These are phyloP conservation scores for Dicaeum eximium DNA, from an alignment of 2,113 vertebrate genomes.

Conservation along the genomic window DNA sequence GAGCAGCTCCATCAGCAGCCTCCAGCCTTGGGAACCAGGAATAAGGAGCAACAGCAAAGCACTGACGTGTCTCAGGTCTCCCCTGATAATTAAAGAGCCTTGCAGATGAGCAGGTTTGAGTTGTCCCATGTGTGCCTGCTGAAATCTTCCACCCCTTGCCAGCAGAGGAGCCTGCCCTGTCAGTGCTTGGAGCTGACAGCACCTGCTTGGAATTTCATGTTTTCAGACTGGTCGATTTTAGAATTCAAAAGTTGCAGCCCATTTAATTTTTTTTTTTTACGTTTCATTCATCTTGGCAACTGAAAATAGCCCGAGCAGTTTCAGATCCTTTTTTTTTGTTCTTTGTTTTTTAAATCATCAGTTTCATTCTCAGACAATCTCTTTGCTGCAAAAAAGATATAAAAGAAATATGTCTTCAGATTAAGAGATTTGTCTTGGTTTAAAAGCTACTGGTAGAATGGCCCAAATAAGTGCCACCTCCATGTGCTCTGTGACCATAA, in stretches of 20 bases:
- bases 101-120: background rate
- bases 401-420: background rate
- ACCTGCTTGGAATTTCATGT: slow-evolving; percentile 10
- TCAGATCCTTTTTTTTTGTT: slow-evolving; percentile 4
- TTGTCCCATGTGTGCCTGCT: background rate
- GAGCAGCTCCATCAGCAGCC: background rate
- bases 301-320: background rate
- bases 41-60: background rate
- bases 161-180: background rate
- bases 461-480: background rate
- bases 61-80: rapidly evolving
- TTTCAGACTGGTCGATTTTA: background rate
- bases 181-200: background rate
- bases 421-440: background rate
- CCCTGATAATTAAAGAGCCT: background rate
- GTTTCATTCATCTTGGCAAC: slow-evolving; percentile 31
- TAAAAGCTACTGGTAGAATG: background rate
- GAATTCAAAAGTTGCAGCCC: slow-evolving; percentile 3
- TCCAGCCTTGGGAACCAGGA: background rate
- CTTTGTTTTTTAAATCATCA: background rate
- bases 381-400: background rate
- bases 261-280: slow-evolving; percentile 5
- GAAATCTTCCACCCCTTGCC: background rate
- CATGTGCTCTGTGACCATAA: background rate
- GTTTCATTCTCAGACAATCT: slow-evolving; percentile 1